Evolutionary conservation across 2,888 invertebrate species (phyloP), one percentile per base, ranked within the genome.

Genomic region (Aspidiotus destructor): DNA sequence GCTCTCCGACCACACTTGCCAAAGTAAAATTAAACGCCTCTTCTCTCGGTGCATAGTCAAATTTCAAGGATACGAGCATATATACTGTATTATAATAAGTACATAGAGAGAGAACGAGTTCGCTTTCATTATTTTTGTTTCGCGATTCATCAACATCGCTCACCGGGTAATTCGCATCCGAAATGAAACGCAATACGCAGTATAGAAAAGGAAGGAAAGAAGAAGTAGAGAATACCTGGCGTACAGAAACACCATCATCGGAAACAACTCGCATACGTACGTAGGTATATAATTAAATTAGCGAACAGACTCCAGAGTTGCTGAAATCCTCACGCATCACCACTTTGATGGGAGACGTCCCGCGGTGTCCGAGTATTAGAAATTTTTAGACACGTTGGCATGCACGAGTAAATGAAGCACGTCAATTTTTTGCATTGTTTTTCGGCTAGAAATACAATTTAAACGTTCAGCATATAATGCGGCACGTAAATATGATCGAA

Each of bases 21-120:
- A 28, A 60, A 9, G 61, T 17, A 61, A 42, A 61, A 61, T 61
- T 41, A 61, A 61, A 42, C 61, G 61, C 61, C 61, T 44, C 48
- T 61, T 42, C 28, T 28, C 40, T 60, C 55, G 55, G 55, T 55
- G 55, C 55, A 55, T 55, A 55, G 17, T 55, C 13, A n/a, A 16
- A n/a, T 55, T 55, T 55, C 55, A 55, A 55, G 55, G 55, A 55
- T 55, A 17, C 55, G 13, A 28, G 13, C 55, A 55, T n/a, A 9
- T 17, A 17, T 55, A 55, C 55, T 16, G 16, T 15, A 55, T 55
- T 55, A 16, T 55, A 9, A 55, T 17, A 40, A 40, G 40, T 57
- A 40, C 17, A 57, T 28, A 28, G 40, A 52, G 15, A 52, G 15
- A 52, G 52, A n/a, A 6, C 57, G 8, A 7, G 11, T 10, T 40